phyloP scores from a whole-genome alignment of 2,113 vertebrate genomes.

The Sorex araneus region DNA sequence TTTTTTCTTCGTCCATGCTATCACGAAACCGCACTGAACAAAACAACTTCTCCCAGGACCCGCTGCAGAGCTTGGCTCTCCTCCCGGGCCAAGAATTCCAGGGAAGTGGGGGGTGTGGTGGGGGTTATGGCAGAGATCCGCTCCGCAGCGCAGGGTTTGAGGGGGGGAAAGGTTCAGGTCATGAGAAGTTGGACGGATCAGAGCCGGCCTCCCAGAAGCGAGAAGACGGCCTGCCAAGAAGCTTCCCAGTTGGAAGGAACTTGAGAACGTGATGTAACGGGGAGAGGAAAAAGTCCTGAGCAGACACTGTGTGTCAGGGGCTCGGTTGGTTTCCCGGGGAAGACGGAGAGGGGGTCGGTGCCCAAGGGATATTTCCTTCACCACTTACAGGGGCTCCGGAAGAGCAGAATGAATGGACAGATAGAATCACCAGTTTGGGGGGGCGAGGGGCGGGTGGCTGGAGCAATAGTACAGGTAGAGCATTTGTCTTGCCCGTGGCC shows the following conservation, averaged over 20 bases:
- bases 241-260: neutral
- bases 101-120: neutral
- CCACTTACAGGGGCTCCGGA: neutral
- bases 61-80: neutral
- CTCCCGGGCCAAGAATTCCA: neutral
- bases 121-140: neutral
- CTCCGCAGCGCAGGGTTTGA: neutral
- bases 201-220: constrained; percentile 8
- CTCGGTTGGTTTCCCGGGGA: neutral
- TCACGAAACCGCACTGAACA: neutral
- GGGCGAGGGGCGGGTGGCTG: neutral
- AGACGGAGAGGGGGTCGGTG: neutral
- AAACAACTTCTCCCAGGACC: neutral
- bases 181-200: neutral
- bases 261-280: neutral
- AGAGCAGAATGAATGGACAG: neutral
- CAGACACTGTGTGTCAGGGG: neutral
- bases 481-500: too few relatives aligned
- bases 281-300: neutral
- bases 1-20: neutral
- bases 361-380: neutral
- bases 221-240: constrained; percentile 3
- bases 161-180: neutral
- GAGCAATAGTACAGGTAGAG: too few relatives aligned
- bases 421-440: neutral